These are phyloP conservation scores for Agrochola litura DNA, from an alignment of 2,888 invertebrate genomes.

Conservation along the genomic window DNA sequence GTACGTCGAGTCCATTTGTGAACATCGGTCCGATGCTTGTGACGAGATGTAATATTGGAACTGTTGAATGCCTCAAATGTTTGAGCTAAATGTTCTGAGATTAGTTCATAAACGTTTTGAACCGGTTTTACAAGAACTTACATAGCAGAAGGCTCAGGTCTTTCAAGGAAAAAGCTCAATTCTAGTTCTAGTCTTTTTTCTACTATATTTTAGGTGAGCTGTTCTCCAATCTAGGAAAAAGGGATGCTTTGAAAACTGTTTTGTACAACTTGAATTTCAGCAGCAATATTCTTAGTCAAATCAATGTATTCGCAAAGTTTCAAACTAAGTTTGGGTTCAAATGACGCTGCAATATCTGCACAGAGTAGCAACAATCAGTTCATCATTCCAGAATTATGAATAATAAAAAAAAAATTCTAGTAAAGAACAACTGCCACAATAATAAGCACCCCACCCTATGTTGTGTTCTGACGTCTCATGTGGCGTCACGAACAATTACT, in stretches of 20 bases:
- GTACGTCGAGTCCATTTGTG: constrained; percentile 51
- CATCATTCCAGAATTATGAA: not conserved
- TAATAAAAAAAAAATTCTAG: too few relatives aligned
- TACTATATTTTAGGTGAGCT: not conserved
- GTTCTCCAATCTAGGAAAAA: not conserved
- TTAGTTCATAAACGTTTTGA: not conserved
- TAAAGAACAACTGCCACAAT: constrained; percentile 32
- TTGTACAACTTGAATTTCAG: not conserved
- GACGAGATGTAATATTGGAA: constrained; percentile 39
- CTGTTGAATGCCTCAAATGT: constrained; percentile 15
- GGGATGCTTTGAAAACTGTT: not conserved
- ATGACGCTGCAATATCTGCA: not conserved
- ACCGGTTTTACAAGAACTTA: not conserved
- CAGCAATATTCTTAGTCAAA: not conserved
- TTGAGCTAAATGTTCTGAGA: not conserved
- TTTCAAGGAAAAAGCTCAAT: not conserved
- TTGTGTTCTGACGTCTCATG: constrained; percentile 66
- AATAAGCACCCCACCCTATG: constrained; percentile 44
- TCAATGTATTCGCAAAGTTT: not conserved
- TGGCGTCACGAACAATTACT: constrained; percentile 68
- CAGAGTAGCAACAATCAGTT: not conserved
- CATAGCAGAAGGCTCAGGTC: not conserved
- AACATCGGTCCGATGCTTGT: constrained; percentile 36
- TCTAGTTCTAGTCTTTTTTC: not conserved
- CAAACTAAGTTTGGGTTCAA: not conserved